Base-by-base conservation (phyloP, 2,113 vertebrate species). In the Copsychus sechellarum region DNA sequence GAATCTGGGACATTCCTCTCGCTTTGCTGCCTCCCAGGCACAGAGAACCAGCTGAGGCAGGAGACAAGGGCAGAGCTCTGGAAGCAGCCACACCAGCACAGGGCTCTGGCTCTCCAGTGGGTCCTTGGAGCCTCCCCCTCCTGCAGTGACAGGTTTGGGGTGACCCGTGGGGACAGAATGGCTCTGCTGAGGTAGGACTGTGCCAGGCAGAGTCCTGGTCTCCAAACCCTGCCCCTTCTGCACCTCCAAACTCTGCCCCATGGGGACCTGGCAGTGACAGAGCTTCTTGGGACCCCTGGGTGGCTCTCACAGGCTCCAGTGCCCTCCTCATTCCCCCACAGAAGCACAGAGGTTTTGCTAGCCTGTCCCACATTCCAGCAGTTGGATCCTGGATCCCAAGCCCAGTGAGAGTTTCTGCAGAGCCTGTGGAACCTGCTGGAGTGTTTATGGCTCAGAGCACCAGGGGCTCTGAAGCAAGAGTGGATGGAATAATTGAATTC, bases 361-460 rank as follows among this genome's bases (percentile, higher is more conserved):
- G 36, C 40, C 91, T 20, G 15, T 48, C 54, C 65, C 83, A 79
- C 83, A 79, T 90, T 56, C 76, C 88, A 33, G 90, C 0, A 8
- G 85, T 15, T 51, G 36, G 38, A 13, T 67, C 36, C 80, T 40
- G 50, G 28, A 58, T 81, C 69, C 61, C 73, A 54, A 47, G 71
- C 43, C 61, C 65, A 16, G 15, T 0, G 0, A 83, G 66, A 5
- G 1, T 5, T 54, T 60, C 95, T 73, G 81, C 54, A 34, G 92
- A 83, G 72, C 94, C 60, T 28, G 86, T 64, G 56, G 89, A 92
- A 91, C 94, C 94, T 91, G 91, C 83, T n/a, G 19, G 42, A 6
- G 86, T 2, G 29, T 70, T 77, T 33, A 7, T 10, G 5, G 3
- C 91, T 34, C 65, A 9, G 8, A 89, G 69, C 91, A 74, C 20